Base-by-base conservation (phyloP, 2,888 invertebrate species). In the Bibio marci region DNA sequence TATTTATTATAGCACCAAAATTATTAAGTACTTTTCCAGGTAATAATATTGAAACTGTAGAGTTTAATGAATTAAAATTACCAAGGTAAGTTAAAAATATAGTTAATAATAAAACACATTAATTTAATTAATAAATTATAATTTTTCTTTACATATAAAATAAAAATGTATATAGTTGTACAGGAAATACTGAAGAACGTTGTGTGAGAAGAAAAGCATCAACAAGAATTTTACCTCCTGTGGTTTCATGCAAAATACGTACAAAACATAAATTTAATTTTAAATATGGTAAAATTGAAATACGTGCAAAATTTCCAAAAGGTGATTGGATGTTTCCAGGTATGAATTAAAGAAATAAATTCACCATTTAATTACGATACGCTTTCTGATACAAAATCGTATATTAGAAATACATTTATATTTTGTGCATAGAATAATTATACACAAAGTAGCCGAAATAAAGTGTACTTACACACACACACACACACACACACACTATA, bases 251-350 rank as follows among this genome's bases (percentile, higher is more conserved):
- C 0, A 66, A 69, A 37, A 49, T 83, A 12, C 69, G 66, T 30
- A 74, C 76, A 2, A 73, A 68, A 48, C 62, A 69, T 30, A 59
- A 58, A 1, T 77, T 82, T 49, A 67, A 67, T 5, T 82, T 83
- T 49, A 66, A 67, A 10, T 81, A 78, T 51, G 83, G 83, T 11
- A 67, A 62, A 30, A 62, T 83, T 12, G 70, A 76, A 50, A 62
- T 83, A 3, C 66, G 70, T 17, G 83, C 82, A 0, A 78, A 76
- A 55, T 51, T 85, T 17, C 81, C 83, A 0, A 65, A 66, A 44
- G 83, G 83, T 1, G 78, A 82, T 52, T 83, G 83, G 85, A 60
- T 83, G 14, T 69, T 78, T 50, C 82, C 85, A 37, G 66, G 83
- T 82, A 62, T 63, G 51, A n/a, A 33, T 36, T 8, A 27, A 10